These are phyloP conservation scores for Danio albolineatus DNA, from an alignment of 2,797 vertebrate species.

Conservation along the genomic window DNA sequence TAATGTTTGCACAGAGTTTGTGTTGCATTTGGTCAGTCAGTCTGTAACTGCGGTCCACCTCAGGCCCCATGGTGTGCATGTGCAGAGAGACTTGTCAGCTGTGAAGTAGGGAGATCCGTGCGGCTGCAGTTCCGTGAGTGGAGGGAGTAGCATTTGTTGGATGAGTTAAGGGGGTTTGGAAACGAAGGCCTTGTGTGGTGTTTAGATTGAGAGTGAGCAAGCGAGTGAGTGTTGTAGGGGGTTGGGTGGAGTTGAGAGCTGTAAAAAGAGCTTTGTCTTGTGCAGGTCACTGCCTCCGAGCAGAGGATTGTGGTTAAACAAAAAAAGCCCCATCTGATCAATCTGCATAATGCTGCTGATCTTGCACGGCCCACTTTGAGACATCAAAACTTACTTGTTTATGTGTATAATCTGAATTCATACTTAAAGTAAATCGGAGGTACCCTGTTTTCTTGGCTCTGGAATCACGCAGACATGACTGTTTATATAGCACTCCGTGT, in stretches of 20 bases:
- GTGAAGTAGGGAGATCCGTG: constrained; percentile 15
- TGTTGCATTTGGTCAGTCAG: constrained; percentile 5
- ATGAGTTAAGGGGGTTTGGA: constrained; percentile 41
- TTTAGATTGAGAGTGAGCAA: constrained; percentile 58
- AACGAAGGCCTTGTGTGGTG: constrained; percentile 51
- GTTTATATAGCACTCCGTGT: constrained; percentile 28
- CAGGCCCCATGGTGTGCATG: constrained; percentile 2
- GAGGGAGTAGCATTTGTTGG: constrained; percentile 51
- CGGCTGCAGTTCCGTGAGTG: constrained; percentile 6
- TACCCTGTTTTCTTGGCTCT: constrained; percentile 18
- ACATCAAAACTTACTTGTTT: constrained; percentile 37
- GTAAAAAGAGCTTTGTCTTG: constrained; percentile 67
- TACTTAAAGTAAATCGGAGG: constrained; percentile 12
- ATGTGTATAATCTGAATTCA: constrained; percentile 28
- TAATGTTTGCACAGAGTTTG: neutral
- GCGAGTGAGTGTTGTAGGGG: constrained; percentile 56
- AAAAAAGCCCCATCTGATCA: constrained; percentile 55
- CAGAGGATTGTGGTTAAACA: constrained; percentile 59
- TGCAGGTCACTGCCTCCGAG: constrained; percentile 63
- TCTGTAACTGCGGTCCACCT: neutral
- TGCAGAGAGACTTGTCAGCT: constrained; percentile 17
- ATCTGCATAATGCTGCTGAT: constrained; percentile 58
- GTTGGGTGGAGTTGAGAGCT: constrained; percentile 59
- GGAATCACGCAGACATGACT: constrained; percentile 18
- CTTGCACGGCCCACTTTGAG: constrained; percentile 43